These are phyloP conservation scores for Lepidocolaptes lacrymiger DNA, from an alignment of 2,797 vertebrate species.

Conservation along the genomic window DNA sequence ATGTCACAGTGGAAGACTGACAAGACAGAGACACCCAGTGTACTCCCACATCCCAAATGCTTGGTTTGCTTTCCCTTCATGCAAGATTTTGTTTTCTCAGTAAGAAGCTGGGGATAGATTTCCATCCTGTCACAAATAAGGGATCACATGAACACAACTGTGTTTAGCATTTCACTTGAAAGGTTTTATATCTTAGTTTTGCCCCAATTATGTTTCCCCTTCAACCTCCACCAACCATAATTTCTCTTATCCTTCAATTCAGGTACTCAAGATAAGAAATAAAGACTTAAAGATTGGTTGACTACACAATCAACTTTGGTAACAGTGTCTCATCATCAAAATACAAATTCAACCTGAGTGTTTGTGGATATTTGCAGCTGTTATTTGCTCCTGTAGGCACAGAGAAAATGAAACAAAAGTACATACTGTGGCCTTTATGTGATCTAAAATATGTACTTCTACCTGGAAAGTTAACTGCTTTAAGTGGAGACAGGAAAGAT, in stretches of 20 bases:
- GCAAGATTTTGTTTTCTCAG: background rate
- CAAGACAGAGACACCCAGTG: background rate
- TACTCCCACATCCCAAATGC: fast-evolving
- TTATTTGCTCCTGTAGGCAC: background rate
- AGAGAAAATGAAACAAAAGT: background rate
- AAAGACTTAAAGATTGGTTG: background rate
- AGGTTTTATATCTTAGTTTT: background rate
- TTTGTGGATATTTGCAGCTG: background rate
- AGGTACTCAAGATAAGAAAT: background rate
- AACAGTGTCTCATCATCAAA: background rate
- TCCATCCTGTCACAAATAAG: background rate
- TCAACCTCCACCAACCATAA: background rate
- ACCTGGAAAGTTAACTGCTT: background rate
- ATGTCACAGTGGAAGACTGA: background rate
- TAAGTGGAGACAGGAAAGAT: background rate
- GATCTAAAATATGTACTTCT: background rate
- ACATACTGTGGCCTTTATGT: background rate
- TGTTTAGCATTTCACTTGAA: background rate
- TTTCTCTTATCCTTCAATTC: background rate
- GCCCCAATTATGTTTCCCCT: background rate
- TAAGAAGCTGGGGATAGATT: background rate
- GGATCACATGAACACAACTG: background rate
- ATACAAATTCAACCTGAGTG: background rate
- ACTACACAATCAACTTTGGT: background rate
- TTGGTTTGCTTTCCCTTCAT: background rate